A percentile compares a stretch with the other conserved stretches of the same genome.
These are phyloP conservation scores for Xiphorhynchus erythropygius DNA, from an alignment of 2,797 vertebrate species.

Conservation along the genomic window DNA sequence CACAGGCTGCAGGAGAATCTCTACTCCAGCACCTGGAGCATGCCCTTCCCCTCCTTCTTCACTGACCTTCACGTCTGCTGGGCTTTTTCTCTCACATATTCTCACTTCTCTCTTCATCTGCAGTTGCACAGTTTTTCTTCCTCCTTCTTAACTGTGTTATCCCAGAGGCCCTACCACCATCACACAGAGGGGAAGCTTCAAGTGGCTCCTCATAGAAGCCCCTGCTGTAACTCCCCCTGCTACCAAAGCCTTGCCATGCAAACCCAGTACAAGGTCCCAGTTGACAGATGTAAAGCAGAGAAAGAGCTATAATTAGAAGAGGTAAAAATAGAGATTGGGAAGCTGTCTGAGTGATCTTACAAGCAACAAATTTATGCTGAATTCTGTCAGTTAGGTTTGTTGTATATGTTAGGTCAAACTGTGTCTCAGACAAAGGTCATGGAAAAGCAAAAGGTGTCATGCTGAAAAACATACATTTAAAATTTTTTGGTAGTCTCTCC, in stretches of 20 bases:
- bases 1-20: not conserved
- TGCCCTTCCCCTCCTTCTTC: not conserved
- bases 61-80: not conserved
- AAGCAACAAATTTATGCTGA: not conserved
- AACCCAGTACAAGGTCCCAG: not conserved
- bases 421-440: not conserved
- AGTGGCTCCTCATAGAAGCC: not conserved
- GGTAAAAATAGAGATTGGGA: slow-evolving; percentile 32
- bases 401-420: not conserved
- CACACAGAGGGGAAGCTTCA: rapidly evolving
- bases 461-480: not conserved
- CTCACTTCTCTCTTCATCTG: not conserved
- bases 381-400: not conserved
- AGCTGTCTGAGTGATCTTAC: not conserved
- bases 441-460: not conserved
- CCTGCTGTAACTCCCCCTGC: rapidly evolving
- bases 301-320: slow-evolving; percentile 44
- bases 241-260: not conserved
- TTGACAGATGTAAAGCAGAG: slow-evolving; percentile 19
- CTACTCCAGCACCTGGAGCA: rapidly evolving
- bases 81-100: not conserved
- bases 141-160: not conserved
- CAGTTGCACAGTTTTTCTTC: not conserved
- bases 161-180: not conserved
- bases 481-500: not conserved